A percentile compares a stretch with the other conserved stretches of the same genome.
Evolutionary conservation across 92 coral and sea anemone species (phyloP).

Genomic region (Scolanthus callimorphus): DNA sequence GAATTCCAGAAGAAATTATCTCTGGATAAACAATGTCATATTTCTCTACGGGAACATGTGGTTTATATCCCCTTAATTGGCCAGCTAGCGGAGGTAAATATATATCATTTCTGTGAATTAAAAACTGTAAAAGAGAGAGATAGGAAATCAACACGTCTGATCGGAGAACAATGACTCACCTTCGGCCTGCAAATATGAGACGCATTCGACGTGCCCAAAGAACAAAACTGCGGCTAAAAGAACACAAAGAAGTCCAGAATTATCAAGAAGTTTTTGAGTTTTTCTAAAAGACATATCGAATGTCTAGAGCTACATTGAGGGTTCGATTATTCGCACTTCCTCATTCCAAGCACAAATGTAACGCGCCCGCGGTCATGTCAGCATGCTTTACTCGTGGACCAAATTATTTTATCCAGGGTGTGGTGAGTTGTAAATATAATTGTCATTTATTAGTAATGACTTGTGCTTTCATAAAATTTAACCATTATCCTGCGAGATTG

Average conservation of each 20-base stretch:
- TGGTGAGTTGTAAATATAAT: too few species aligned
- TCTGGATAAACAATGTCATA: conserved; percentile 9
- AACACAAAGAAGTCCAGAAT: neutral
- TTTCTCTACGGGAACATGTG: conserved; percentile 16
- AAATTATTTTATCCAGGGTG: too few species aligned
- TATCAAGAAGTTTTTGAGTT: too few species aligned
- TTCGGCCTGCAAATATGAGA: neutral
- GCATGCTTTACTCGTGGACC: neutral
- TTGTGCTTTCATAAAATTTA: too few species aligned
- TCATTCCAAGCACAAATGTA: neutral
- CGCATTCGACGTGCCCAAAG: neutral
- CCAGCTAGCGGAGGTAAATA: neutral
- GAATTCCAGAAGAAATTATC: neutral
- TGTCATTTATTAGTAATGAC: too few species aligned
- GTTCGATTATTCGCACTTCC: too few species aligned
- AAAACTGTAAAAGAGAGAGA: too few species aligned
- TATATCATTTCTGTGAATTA: neutral
- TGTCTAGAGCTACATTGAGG: too few species aligned
- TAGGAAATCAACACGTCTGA: too few species aligned
- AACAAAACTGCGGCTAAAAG: neutral
- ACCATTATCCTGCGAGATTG: too few species aligned
- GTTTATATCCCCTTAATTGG: neutral
- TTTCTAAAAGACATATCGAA: too few species aligned
- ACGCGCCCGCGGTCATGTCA: conserved; percentile 4
- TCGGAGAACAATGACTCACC: neutral